Base-by-base conservation (phyloP, 2,113 vertebrate genomes). In the Australoheros scitulus region DNA sequence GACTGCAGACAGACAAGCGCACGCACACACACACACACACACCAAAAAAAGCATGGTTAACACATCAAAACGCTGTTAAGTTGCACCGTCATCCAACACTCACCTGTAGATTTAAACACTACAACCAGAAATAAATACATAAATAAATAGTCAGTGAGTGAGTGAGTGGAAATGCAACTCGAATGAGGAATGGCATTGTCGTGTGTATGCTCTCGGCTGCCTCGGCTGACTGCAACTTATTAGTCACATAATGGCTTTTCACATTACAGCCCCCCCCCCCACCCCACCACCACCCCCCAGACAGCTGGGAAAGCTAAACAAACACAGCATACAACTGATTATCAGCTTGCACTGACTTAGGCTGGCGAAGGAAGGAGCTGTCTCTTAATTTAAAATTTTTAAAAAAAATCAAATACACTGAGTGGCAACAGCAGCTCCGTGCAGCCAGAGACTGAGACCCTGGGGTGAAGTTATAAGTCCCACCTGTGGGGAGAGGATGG, bases 401-500 rank as follows among this genome's bases (percentile, higher is more conserved):
- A n/a, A 79, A 87, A 74, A 79, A 86, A 77, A 79, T 41, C 41
- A 58, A 78, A 78, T 68, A 60, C 82, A 63, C 63, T 2, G 76
- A 80, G 47, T 56, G 79, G 80, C 15, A 61, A 60, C 81, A 32
- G 75, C 65, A 55, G 82, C 80, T 79, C 57, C 11, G 20, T 59
- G 82, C n/a, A 5, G 34, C 74, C 82, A 79, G 82, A 80, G 29
- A 55, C 14, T 0, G 55, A 84, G 82, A 75, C 65, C 75, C 81
- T 79, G 81, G 82, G 86, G 29, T 77, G 41, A 87, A 60, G 91
- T 90, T 90, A 88, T 84, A 88, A 86, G 83, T 88, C 88, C 93
- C 92, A 92, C 92, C 93, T 92, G 91, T 91, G 91, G 76, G 78
- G 83, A 87, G 83, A 92, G 88, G 90, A 92, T 74, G 75, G 87